Evolutionary conservation across 2,113 vertebrate genomes (phyloP).

Genomic region (Ivindomyrus marchei): DNA sequence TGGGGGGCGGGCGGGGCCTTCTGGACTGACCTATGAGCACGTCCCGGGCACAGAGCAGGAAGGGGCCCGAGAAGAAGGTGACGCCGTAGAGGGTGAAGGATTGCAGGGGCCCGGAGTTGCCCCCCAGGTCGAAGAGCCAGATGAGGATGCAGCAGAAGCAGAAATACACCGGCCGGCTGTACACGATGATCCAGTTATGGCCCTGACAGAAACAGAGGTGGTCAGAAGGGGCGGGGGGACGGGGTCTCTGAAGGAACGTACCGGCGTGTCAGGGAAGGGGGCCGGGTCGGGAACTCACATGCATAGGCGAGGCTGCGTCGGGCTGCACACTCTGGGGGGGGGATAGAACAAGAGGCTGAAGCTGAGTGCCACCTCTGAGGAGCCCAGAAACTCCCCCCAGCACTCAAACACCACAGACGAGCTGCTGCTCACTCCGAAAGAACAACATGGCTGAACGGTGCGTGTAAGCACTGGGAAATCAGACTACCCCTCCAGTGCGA

Average conservation of each 20-base stretch:
- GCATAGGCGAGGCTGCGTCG: constrained; percentile 84
- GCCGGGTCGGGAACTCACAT: constrained; percentile 63
- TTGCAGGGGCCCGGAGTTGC: constrained; percentile 46
- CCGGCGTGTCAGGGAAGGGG: not conserved
- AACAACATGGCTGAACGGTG: not conserved
- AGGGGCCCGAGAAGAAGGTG: constrained; percentile 59
- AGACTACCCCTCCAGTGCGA: not conserved
- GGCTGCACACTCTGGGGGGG: constrained; percentile 77
- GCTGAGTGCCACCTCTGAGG: not conserved
- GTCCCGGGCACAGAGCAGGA: constrained; percentile 61
- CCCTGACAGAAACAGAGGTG: constrained; percentile 44
- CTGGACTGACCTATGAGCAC: constrained; percentile 57
- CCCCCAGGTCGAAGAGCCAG: constrained; percentile 64
- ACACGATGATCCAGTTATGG: constrained; percentile 71
- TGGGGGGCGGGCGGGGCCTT: not conserved
- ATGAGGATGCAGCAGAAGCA: constrained; percentile 64
- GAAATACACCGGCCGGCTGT: constrained; percentile 69
- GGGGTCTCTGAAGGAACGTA: not conserved
- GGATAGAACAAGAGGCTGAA: not conserved
- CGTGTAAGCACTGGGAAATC: not conserved
- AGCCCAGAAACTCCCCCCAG: not conserved
- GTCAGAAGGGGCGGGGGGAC: not conserved
- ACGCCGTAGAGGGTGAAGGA: constrained; percentile 62
- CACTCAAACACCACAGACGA: not conserved
- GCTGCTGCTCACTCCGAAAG: not conserved